phyloP scores from a whole-genome alignment of 2,888 invertebrate genomes.

The Drosophila nr. fundita region DNA sequence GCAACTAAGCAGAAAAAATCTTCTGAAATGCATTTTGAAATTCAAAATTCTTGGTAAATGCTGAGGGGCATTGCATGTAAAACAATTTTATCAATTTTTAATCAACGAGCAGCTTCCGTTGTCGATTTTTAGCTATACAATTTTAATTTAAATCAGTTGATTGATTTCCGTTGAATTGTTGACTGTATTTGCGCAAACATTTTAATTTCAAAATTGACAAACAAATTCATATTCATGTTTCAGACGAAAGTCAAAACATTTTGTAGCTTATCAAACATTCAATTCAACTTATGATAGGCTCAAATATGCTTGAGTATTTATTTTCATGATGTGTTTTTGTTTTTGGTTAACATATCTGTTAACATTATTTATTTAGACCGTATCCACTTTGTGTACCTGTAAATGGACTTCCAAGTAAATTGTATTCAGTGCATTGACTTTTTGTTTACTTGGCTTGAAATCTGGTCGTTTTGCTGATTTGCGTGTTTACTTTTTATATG shows the following conservation, averaged over 20 bases:
- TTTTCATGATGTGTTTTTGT: neutral
- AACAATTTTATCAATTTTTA: neutral
- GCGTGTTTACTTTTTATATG: conserved; percentile 30
- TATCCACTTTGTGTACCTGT: conserved; percentile 10
- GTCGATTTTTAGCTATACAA: no score
- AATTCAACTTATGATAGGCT: neutral
- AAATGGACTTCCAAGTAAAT: conserved; percentile 37
- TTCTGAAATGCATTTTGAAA: neutral
- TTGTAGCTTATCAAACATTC: neutral
- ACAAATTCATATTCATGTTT: neutral
- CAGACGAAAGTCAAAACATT: neutral
- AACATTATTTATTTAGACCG: conserved; percentile 25
- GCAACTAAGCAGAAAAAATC: neutral
- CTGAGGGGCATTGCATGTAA: neutral
- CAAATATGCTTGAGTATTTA: neutral
- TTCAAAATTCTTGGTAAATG: neutral
- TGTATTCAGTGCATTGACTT: conserved; percentile 46
- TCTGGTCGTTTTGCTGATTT: conserved; percentile 21
- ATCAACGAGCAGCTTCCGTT: neutral
- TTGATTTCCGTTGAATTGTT: neutral
- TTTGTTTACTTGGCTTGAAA: conserved; percentile 41
- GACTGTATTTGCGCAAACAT: neutral
- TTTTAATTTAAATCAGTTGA: neutral
- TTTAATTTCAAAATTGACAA: neutral
- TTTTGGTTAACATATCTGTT: conserved; percentile 5